phyloP scores from a whole-genome alignment of 2,888 invertebrate genomes.

The Terebella lapidaria region DNA sequence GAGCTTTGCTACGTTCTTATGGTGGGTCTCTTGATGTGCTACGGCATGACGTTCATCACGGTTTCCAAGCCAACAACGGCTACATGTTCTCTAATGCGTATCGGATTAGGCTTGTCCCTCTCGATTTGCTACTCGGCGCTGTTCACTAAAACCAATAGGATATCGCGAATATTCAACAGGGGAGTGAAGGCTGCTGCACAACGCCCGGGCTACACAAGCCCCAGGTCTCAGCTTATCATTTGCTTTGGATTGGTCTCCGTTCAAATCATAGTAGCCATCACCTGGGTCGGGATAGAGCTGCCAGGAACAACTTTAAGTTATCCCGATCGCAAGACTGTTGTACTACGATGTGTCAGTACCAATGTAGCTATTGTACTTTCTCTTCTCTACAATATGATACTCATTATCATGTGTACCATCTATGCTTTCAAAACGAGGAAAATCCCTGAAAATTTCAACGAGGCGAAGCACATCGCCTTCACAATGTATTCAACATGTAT shows the following conservation, averaged over 20 bases:
- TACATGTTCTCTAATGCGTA: constrained; percentile 63
- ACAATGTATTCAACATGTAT: constrained; percentile 69
- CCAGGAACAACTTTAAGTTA: constrained; percentile 65
- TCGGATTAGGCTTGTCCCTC: constrained; percentile 69
- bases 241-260: constrained; percentile 63
- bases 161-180: constrained; percentile 65
- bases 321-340: constrained; percentile 56
- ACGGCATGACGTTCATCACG: constrained; percentile 68
- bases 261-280: constrained; percentile 64
- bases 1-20: constrained; percentile 70
- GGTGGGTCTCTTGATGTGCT: constrained; percentile 65
- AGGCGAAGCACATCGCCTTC: constrained; percentile 67
- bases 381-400: constrained; percentile 64
- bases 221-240: constrained; percentile 69
- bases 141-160: constrained; percentile 70
- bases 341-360: constrained; percentile 64
- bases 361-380: constrained; percentile 65
- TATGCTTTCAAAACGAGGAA: constrained; percentile 68
- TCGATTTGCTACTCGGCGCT: constrained; percentile 67
- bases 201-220: constrained; percentile 70
- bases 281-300: constrained; percentile 70
- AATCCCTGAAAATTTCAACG: constrained; percentile 68
- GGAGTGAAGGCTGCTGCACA: constrained; percentile 63
- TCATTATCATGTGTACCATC: constrained; percentile 63
- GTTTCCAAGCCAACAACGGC: constrained; percentile 64